Evolutionary conservation across 2,113 vertebrate genomes (phyloP).

Genomic region (Pygoscelis antarcticus): DNA sequence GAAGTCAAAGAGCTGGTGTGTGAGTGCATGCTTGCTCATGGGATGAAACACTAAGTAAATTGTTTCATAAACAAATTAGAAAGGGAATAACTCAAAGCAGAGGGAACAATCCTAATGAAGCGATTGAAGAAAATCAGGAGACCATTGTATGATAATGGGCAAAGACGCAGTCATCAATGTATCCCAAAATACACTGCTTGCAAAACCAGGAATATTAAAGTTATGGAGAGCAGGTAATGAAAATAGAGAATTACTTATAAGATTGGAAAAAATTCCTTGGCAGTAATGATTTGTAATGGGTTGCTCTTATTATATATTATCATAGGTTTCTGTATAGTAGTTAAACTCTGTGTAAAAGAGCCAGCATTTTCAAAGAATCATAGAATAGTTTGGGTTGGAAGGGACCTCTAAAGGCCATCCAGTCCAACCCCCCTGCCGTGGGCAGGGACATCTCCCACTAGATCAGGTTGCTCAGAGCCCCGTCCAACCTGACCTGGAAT

Average conservation of each 20-base stretch:
- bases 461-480: too few species aligned
- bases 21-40: rapidly evolving
- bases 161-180: neutral
- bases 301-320: neutral
- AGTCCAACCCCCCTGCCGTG: too few species aligned
- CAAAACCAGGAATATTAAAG: neutral
- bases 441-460: too few species aligned
- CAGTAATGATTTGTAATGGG: neutral
- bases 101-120: too few species aligned
- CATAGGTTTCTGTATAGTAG: neutral
- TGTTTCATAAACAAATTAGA: neutral
- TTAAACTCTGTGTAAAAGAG: neutral
- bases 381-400: too few species aligned
- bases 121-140: neutral
- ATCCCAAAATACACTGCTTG: neutral
- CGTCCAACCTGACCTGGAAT: too few species aligned
- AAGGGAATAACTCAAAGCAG: neutral
- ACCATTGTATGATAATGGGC: neutral
- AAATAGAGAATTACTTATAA: neutral
- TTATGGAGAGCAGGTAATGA: neutral
- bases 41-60: neutral
- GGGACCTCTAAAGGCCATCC: too few species aligned
- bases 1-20: too few species aligned
- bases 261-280: neutral
- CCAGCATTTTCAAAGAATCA: neutral